Percentiles rank a stretch among this genome's conserved stretches.
These are phyloP conservation scores for Drosophila suzukii DNA, from an alignment of 1,140 invertebrate genomes.

Conservation along the genomic window DNA sequence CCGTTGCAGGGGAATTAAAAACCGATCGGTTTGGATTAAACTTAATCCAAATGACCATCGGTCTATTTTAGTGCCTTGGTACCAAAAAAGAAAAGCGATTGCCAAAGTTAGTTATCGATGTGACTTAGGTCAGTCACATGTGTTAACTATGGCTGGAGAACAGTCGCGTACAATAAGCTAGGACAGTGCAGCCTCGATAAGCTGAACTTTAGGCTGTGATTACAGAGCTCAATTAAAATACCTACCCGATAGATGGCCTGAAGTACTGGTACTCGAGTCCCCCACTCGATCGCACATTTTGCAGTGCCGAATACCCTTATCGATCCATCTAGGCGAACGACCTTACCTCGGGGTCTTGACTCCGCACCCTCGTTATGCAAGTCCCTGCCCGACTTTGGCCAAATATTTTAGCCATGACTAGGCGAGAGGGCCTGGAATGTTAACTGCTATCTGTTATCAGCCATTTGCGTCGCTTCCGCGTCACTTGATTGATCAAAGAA, in stretches of 20 bases:
- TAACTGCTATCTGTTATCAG: constrained; percentile 24
- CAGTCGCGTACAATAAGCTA: constrained; percentile 6
- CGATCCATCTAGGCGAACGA: constrained; percentile 36
- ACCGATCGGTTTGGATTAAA: constrained; percentile 25
- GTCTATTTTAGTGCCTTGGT: constrained; percentile 27
- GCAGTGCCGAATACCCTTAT: constrained; percentile 50
- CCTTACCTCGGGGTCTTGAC: constrained; percentile 38
- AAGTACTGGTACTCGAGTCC: constrained; percentile 20
- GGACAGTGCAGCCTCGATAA: background rate
- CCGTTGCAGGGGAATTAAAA: constrained; percentile 19
- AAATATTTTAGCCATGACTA: constrained; percentile 54
- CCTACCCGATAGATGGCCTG: constrained; percentile 10
- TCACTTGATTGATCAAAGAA: constrained; percentile 50
- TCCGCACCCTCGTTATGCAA: constrained; percentile 40
- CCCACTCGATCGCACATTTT: constrained; percentile 40
- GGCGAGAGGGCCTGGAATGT: constrained; percentile 10
- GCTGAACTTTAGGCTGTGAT: constrained; percentile 11
- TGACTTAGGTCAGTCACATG: constrained; percentile 40
- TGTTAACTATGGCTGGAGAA: constrained; percentile 2
- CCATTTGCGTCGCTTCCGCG: constrained; percentile 37
- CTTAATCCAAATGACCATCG: constrained; percentile 14
- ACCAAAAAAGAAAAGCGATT: constrained; percentile 9
- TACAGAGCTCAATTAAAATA: constrained; percentile 20
- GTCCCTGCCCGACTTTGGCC: constrained; percentile 24
- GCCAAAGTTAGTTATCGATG: background rate